These are phyloP conservation scores for Galaxias olidus DNA, from an alignment of 2,797 vertebrate species.

Conservation along the genomic window DNA sequence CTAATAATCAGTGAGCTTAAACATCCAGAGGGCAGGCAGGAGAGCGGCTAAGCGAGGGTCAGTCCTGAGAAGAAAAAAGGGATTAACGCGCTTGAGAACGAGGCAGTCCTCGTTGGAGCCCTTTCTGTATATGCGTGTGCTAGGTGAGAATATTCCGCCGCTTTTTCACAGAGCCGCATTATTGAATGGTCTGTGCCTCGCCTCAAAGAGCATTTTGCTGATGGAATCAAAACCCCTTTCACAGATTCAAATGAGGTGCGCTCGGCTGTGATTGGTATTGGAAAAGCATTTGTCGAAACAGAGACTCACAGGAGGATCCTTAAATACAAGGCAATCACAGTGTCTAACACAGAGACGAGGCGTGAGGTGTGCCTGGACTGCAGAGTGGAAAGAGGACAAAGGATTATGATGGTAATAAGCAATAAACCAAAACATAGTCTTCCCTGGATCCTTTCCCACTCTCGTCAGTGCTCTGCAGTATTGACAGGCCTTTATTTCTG, in stretches of 20 bases:
- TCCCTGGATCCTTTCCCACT: constrained; percentile 63
- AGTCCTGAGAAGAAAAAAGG: constrained; percentile 61
- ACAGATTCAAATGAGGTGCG: constrained; percentile 82
- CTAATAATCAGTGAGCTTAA: constrained; percentile 53
- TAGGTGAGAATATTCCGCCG: constrained; percentile 68
- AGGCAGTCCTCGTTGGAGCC: not conserved
- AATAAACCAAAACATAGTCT: constrained; percentile 82
- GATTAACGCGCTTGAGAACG: constrained; percentile 53
- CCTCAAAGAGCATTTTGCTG: constrained; percentile 78
- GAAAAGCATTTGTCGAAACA: constrained; percentile 82
- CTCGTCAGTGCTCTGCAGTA: constrained; percentile 21
- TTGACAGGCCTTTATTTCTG: constrained; percentile 42
- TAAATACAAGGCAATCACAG: constrained; percentile 82
- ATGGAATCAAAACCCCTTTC: constrained; percentile 83
- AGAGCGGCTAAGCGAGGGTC: constrained; percentile 59
- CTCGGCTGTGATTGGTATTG: constrained; percentile 82
- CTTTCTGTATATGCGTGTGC: constrained; percentile 16
- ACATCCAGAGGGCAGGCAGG: constrained; percentile 49
- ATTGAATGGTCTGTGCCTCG: constrained; percentile 72
- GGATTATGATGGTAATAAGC: constrained; percentile 82
- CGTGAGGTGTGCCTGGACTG: constrained; percentile 75
- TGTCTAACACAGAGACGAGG: constrained; percentile 69
- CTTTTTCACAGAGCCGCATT: constrained; percentile 62
- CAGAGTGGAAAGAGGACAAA: constrained; percentile 75
- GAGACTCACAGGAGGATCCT: constrained; percentile 76